Base-by-base conservation (phyloP, 2,888 invertebrate genomes). In the Sialis lutaria region DNA sequence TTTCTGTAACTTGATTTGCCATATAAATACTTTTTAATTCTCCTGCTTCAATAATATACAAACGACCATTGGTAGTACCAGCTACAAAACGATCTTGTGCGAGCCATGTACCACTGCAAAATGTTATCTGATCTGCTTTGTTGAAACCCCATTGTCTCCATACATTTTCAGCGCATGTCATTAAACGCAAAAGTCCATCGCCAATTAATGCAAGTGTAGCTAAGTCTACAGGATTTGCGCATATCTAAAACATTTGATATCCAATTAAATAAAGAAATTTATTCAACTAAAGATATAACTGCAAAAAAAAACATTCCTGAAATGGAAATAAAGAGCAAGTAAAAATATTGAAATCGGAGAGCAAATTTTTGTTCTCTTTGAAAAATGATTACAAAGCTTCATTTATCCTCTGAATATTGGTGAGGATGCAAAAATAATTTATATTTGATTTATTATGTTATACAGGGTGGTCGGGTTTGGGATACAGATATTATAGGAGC, bases 81-180 rank as follows among this genome's bases (percentile, higher is more conserved):
- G 82, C 79, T 52, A 89, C 65, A n/a, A 92, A 72, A 45, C 87
- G 70, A 57, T 92, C 92, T 49, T 84, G 73, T 2, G 82, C 79
- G 40, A 93, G 61, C 86, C 92, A 95, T 53, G 82, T 76, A 56
- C 82, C 77, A 42, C 79, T 79, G 8, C 81, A 78, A 54, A 88
- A 78, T 50, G 77, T 70, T 46, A 83, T 74, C 57, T 77, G 71
- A 33, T 90, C 89, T 35, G 82, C 76, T 62, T 90, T 91, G 52
- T 83, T 77, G 66, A 82, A 88, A 7, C 87, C 88, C 68, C 81
- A 88, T 51, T 84, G 84, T 34, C 86, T 75, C 78, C 89, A 82
- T 7, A 79, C 75, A 4, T 77, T 80, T 58, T 89, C 88, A 13
- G 79, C 71, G 40, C 82, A 81, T 33, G 82, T 82, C 64, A 87